Base-by-base conservation (phyloP, 2,113 vertebrate genomes). In the Malurus cyaneus region DNA sequence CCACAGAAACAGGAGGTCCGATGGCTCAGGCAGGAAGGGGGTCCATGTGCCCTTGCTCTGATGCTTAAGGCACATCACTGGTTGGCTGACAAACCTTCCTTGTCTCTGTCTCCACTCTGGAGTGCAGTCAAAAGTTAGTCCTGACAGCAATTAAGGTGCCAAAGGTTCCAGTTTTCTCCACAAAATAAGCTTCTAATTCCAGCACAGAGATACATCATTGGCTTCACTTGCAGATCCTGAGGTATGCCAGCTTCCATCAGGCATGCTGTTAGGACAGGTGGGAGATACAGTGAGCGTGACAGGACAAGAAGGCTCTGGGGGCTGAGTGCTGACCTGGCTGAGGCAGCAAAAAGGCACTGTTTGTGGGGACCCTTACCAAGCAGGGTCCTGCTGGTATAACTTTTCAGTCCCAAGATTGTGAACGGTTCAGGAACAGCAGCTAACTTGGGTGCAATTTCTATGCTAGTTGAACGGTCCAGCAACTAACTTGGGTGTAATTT, bases 101-200 rank as follows among this genome's bases (percentile, higher is more conserved):
- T 80, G 49, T 56, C 56, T 78, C 50, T 15, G 19, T 71, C 41
- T 67, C 73, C 8, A 2, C 23, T 44, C 42, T 4, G 9, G 47
- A 70, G 32, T 19, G 29, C 16, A 65, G 50, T 77, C 79, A 71
- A 0, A 1, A 31, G 67, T 77, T 44, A 41, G 61, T 78, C 67
- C n/a, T 3, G 4, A 59, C 26, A 83, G 24, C 50, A 70, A 19
- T 0, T 23, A 6, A 94, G 46, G 8, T 62, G 21, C 15, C 11
- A 31, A 62, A 77, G 29, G 25, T 86, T 95, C 81, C 85, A 83
- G 71, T 91, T 86, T 93, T 83, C 39, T 89, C 21, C n/a, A 61
- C 23, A 78, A 73, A 87, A 14, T 41, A 44, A 54, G 23, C 59
- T n/a, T 77, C 4, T 73, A 73, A 24, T 42, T 94, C 54, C 14